Evolutionary conservation across 2,797 vertebrate species (phyloP), one percentile per base, ranked within the genome.

Genomic region (Melanotaenia boesemani): DNA sequence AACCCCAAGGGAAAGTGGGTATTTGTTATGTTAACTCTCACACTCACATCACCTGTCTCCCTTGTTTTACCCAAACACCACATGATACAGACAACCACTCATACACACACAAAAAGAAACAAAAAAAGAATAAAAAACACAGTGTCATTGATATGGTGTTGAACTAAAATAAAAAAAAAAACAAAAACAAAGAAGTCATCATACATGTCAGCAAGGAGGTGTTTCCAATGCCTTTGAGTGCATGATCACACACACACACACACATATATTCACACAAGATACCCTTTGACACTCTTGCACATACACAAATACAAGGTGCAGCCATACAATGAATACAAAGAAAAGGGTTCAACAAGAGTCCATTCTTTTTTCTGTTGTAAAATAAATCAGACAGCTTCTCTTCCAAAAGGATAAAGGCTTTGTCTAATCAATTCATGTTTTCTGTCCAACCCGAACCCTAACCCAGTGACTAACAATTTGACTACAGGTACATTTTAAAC

Each of bases 1-100:
- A 76, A 84, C 72, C 83, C 76, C 76, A 70, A 69, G 77, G 86
- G 82, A 84, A 75, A 84, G 72, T 72, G 72, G 70, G 73, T 78
- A 75, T 90, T 87, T 90, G 85, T 86, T 91, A 86, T 86, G 88
- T 86, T 83, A 90, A 88, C 88, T 83, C 65, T 83, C 63, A 44
- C 72, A 73, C 79, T 77, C 63, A 63, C 39, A 75, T 89, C 78
- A 88, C 85, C 57, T 67, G 48, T 60, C 28, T 20, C 36, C 54
- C 30, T 26, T 15, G 36, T 13, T 55, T 34, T 55, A 12, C 5
- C n/a, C 57, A 59, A 44, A 72, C 41, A 37, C 4, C 54, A 41
- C 63, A 66, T 41, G n/a, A 24, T 20, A 24, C 37, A 44, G 22
- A 28, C n/a, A 22, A 28, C 54, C 46, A 32, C 16, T 15, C 32